Conservation (phyloP, 2,797 vertebrate genomes). For the Lutjanus campechanus region DNA sequence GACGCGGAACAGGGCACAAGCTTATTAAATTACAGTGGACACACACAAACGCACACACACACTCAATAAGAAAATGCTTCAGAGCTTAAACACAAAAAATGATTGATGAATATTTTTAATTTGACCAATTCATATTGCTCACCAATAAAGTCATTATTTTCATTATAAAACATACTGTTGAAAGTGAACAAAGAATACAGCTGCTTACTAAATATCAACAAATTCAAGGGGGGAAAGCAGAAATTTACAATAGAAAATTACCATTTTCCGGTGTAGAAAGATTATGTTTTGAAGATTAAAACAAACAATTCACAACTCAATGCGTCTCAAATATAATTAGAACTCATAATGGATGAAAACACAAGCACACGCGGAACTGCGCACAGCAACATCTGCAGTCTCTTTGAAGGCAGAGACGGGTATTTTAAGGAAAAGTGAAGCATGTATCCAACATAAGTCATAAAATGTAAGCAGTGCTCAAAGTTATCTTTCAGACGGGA, state of each 20-base stretch:
- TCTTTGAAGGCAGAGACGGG: slow-evolving; percentile 1
- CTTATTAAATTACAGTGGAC: slow-evolving; percentile 35
- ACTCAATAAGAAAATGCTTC: slow-evolving; percentile 2
- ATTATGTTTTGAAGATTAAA: slow-evolving; percentile 62
- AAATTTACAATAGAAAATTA: slow-evolving; percentile 83
- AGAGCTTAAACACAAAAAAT: slow-evolving; percentile 42
- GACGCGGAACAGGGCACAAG: slow-evolving; percentile 24
- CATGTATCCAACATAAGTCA: slow-evolving; percentile 57
- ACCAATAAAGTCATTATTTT: slow-evolving; percentile 81
- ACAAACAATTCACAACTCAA: slow-evolving; percentile 60
- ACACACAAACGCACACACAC: background rate
- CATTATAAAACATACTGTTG: slow-evolving; percentile 85
- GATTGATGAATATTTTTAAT: slow-evolving; percentile 80
- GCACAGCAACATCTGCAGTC: slow-evolving; percentile 52
- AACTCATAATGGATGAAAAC: slow-evolving; percentile 59
- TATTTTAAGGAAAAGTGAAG: slow-evolving; percentile 46
- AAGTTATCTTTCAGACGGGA: slow-evolving; percentile 43
- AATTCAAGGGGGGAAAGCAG: slow-evolving; percentile 65
- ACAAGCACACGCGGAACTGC: slow-evolving; percentile 58
- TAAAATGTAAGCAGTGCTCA: slow-evolving; percentile 62
- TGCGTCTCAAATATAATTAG: slow-evolving; percentile 45
- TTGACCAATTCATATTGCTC: slow-evolving; percentile 83
- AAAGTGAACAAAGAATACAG: slow-evolving; percentile 84
- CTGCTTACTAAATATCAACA: slow-evolving; percentile 83
- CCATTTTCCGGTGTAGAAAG: slow-evolving; percentile 75